Evolutionary conservation across 2,113 vertebrate species (phyloP), one percentile per base, ranked within the genome.

Genomic region (Albula goreensis): DNA sequence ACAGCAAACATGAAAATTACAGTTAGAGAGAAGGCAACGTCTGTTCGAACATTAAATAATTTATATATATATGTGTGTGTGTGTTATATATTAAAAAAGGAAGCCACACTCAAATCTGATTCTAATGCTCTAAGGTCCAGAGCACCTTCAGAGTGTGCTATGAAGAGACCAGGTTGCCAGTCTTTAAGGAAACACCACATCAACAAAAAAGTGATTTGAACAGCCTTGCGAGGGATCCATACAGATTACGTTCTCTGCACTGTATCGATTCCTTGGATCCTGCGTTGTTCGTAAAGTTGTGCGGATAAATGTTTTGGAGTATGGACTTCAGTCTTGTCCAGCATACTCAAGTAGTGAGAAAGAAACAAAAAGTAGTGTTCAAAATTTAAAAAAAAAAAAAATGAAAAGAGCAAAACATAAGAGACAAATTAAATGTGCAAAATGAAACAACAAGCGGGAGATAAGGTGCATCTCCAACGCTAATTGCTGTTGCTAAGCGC

Each of bases 341-440:
- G 87, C 86, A 87, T 93, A 94, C 31, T 94, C 94, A 87, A 85
- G 49, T 15, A 91, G 87, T 79, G 88, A 84, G 87, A 93, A 22
- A 60, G 94, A 94, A 80, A 91, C 93, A 95, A 96, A 96, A 94
- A 96, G 96, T 96, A 97, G 96, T 97, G 96, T 97, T 96, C 89
- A 88, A 88, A 86, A 90, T 93, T 96, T 49, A 41, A 41, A 41
- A 41, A 41, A 41, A 41, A 41, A 41, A 41, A 41, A 41, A 41
- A 41, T 41, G 31, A 56, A 95, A 97, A 95, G 95, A 89, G 96
- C 96, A 95, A 94, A 96, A 97, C 89, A 81, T 96, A 97, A 97
- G 96, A 96, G 92, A 96, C 94, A 93, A 96, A 96, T 92, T 93
- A 92, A 89, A 96, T 97, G 97, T 98, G 97, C 97, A 98, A 97